Base-by-base conservation (phyloP, 2,797 vertebrate genomes). In the Amblyraja radiata region DNA sequence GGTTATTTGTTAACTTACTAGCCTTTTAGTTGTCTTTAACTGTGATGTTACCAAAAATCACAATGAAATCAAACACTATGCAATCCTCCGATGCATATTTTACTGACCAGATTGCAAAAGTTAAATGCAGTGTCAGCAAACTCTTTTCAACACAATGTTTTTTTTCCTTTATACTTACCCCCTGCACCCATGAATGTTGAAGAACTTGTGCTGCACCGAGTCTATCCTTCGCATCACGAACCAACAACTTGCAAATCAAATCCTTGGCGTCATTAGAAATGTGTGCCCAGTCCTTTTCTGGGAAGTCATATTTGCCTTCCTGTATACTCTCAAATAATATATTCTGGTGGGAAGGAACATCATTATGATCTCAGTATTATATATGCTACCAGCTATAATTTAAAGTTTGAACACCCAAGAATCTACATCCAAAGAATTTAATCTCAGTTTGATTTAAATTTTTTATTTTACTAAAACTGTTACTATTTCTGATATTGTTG, bases 111-210 rank as follows among this genome's bases (percentile, higher is more conserved):
- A 16, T 14, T 8, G 4, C 28, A 63, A 13, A 63, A 86, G n/a
- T 32, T 28, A n/a, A 63, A 32, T 28, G 25, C 58, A 63, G 11
- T 32, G 11, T 28, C 3, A 28, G 14, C n/a, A 63, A 86, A 63
- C 25, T 10, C 54, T 25, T 84, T 61, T 21, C 16, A 88, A 88
- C 14, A 14, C 58, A 0, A 65, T 32, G 32, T 32, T 65, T 84
- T 23, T 46, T 46, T 6, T 9, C 21, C 9, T 32, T 14, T 18
- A 93, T 93, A 97, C 98, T 93, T 94, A 99, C 98, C 96, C 98
- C 98, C 95, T 99, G 98, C 94, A 99, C 96, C 98, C 98, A 99
- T 0, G 97, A 96, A 96, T 99, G 99, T 93, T 97, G 96, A 93
- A 99, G 94, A 93, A 97, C 97, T 93, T 97, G 97, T 94, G 96